Base-by-base conservation (phyloP, 2,113 vertebrate species). In the Balaenoptera acutorostrata region DNA sequence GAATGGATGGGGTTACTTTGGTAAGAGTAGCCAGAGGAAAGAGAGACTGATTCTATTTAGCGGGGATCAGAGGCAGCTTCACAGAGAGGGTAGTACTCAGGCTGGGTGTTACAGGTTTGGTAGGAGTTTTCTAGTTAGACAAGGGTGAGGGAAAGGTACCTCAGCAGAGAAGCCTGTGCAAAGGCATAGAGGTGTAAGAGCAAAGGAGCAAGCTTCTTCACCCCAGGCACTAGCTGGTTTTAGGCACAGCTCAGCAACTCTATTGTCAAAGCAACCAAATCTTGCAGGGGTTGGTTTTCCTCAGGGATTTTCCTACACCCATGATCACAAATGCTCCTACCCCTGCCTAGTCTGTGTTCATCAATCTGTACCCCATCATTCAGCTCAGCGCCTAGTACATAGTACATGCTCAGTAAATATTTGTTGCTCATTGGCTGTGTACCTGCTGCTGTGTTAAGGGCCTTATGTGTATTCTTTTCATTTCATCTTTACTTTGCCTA, bases 371-470 rank as follows among this genome's bases (percentile, higher is more conserved):
- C 14, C 23, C 33, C 29, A 55, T 27, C 17, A 1, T 46, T 21
- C 27, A 4, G 46, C 6, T 31, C 6, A 15, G 52, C 3, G 33
- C 36, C 27, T 7, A 1, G 12, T 6, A 71, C 17, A 18, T 1
- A 61, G 74, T 6, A 44, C 10, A 12, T 18, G 13, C 68, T 74
- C 46, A 20, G 0, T 44, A 44, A 52, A 36, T 25, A 18, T 27
- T 5, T 29, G 33, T 1, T 41, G 39, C 21, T 63, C 8, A 0
- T 25, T 52, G 6, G 55, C 27, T 57, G 23, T 0, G 29, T 44
- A 2, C 23, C 11, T 14, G 84, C 31, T 18, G 15, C 64, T 17
- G 31, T 5, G 74, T 17, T 8, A 3, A 11, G 78, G 8, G 31
- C 6, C 33, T 61, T 8, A 8, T 0, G 36, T 13, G 0, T 8